Evolutionary conservation across 1,140 invertebrate species (phyloP).

Genomic region (Drosophila micromelanica): DNA sequence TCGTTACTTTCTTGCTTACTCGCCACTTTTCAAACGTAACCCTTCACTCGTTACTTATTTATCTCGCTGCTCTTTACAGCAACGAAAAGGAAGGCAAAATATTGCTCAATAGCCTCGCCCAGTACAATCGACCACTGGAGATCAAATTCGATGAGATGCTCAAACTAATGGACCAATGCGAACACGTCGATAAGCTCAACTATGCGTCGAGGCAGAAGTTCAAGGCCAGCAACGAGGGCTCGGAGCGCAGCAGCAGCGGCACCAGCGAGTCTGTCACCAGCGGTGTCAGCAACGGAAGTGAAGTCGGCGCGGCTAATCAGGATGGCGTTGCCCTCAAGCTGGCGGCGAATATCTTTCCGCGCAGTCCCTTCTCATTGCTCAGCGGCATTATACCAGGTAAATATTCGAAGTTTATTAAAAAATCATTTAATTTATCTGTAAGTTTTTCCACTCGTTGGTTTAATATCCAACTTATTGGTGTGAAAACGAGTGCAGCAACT

Average conservation of each 20-base stretch:
- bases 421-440: no score
- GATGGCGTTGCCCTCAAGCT: conserved; percentile 61
- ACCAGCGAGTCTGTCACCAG: conserved; percentile 9
- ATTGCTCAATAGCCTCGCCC: conserved; percentile 86
- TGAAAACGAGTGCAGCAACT: background rate
- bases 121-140: conserved; percentile 86
- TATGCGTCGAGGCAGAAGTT: conserved; percentile 54
- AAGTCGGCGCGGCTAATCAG: conserved; percentile 29
- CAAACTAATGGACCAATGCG: conserved; percentile 90
- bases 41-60: background rate
- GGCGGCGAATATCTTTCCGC: conserved; percentile 84
- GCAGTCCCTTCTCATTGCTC: conserved; percentile 88
- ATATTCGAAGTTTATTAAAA: no score
- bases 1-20: background rate
- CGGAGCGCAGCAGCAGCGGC: conserved; percentile 15
- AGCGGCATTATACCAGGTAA: conserved; percentile 91
- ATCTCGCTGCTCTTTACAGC: conserved; percentile 84
- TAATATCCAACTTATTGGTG: no score
- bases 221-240: conserved; percentile 49
- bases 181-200: conserved; percentile 86
- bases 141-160: conserved; percentile 90
- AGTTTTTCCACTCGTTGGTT: background rate
- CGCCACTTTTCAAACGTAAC: background rate
- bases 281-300: conserved; percentile 37
- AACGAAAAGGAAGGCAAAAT: conserved; percentile 88